A percentile compares a stretch with the other conserved stretches of the same genome.
Conservation (phyloP, 2,888 invertebrate species). For the Camponotus fellah region DNA sequence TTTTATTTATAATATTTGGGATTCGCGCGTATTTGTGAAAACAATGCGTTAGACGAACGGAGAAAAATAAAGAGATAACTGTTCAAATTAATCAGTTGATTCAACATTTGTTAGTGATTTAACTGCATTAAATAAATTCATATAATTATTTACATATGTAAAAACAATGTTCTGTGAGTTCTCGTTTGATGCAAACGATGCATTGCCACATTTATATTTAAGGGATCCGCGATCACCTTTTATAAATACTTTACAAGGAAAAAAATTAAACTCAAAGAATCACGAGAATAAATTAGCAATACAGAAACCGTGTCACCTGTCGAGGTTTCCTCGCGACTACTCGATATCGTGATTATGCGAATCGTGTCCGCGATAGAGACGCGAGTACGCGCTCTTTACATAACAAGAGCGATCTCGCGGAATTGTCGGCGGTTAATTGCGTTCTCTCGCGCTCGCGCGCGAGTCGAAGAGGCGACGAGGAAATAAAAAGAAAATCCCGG, state of each 20-base stretch:
- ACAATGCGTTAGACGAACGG: background rate
- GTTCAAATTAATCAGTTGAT: constrained; percentile 33
- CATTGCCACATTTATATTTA: background rate
- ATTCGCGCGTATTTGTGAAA: constrained; percentile 15
- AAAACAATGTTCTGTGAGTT: constrained; percentile 13
- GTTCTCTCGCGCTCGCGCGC: constrained; percentile 34
- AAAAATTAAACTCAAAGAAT: constrained; percentile 13
- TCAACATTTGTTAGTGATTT: constrained; percentile 9
- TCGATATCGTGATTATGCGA: constrained; percentile 44
- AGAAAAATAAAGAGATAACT: constrained; percentile 36
- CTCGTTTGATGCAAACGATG: background rate
- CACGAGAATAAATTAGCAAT: constrained; percentile 29
- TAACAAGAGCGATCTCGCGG: constrained; percentile 43
- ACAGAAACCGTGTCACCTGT: constrained; percentile 38
- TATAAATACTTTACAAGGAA: constrained; percentile 9
- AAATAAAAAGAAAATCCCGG: constrained; percentile 49
- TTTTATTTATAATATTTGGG: constrained; percentile 15
- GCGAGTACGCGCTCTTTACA: constrained; percentile 28
- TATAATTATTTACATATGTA: constrained; percentile 27
- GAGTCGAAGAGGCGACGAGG: constrained; percentile 25
- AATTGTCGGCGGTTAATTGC: constrained; percentile 50
- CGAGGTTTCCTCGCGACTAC: constrained; percentile 16
- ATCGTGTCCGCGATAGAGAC: constrained; percentile 10
- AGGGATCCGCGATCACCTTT: background rate
- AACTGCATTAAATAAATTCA: constrained; percentile 23